Evolutionary conservation across 2,113 vertebrate species (phyloP).

Genomic region (Caretta caretta): DNA sequence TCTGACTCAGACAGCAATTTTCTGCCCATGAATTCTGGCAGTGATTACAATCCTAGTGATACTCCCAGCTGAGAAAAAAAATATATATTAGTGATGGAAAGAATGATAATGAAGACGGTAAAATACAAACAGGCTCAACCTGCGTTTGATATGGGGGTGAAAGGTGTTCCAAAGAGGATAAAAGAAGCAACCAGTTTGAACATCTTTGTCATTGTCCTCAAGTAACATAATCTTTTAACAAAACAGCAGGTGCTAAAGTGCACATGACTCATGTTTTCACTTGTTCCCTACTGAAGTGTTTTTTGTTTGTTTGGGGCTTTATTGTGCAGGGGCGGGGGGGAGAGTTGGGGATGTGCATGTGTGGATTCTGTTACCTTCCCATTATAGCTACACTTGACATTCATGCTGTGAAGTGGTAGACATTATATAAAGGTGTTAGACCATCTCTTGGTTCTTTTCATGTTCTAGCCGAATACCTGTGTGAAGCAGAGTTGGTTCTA

Average conservation of each 20-base stretch:
- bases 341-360: not conserved
- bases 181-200: not conserved
- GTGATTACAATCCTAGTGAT: slow-evolving; percentile 5
- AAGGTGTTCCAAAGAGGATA: not conserved
- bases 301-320: not conserved
- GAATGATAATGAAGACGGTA: not conserved
- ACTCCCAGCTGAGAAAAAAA: not conserved
- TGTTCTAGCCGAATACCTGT: slow-evolving; percentile 32
- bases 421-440: slow-evolving; percentile 9
- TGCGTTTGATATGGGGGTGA: not conserved
- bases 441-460: not conserved
- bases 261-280: not conserved
- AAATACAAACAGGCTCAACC: not conserved
- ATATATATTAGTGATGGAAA: not conserved
- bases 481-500: not conserved
- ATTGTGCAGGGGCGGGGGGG: not conserved
- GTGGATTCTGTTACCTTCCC: not conserved
- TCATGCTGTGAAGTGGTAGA: not conserved
- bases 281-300: not conserved
- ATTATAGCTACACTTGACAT: not conserved
- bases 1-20: slow-evolving; percentile 48
- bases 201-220: not conserved
- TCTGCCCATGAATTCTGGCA: slow-evolving; percentile 37
- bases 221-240: not conserved
- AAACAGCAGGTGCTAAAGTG: not conserved